phyloP scores from a whole-genome alignment of 2,113 vertebrate species.

The Oceanites oceanicus region DNA sequence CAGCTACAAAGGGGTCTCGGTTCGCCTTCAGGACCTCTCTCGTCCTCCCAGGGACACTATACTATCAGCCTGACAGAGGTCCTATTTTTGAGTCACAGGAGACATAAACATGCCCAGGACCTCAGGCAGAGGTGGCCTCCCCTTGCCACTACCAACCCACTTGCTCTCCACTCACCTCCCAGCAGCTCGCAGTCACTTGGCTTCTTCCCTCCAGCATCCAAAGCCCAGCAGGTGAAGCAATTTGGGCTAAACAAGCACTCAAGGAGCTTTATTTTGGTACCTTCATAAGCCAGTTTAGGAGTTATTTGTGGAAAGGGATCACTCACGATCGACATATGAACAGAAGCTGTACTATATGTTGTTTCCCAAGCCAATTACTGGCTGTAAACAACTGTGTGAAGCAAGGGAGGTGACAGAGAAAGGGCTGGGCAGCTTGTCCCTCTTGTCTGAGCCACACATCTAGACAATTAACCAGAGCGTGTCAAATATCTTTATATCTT shows the following conservation, averaged over 20 bases:
- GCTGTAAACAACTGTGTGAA: not conserved
- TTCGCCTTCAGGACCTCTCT: not conserved
- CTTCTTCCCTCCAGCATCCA: not conserved
- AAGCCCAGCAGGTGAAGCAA: not conserved
- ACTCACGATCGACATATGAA: not conserved
- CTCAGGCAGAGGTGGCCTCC: not conserved
- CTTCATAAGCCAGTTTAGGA: not conserved
- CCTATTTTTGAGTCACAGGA: not conserved
- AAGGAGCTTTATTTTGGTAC: not conserved
- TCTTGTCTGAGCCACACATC: not conserved
- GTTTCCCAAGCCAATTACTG: not conserved
- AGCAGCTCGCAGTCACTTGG: not conserved
- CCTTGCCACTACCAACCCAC: not conserved
- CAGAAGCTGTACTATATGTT: not conserved
- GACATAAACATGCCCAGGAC: not conserved
- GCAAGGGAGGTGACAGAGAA: not conserved
- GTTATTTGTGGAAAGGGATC: not conserved
- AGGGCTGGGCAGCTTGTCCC: not conserved
- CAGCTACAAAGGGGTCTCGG: not conserved
- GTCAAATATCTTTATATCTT: not conserved
- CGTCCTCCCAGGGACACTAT: not conserved
- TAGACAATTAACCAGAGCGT: not conserved
- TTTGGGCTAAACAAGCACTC: not conserved
- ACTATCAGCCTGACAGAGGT: not conserved
- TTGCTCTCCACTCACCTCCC: not conserved